phyloP scores from a whole-genome alignment of 2,113 vertebrate species.

The Gymnarchus niloticus region DNA sequence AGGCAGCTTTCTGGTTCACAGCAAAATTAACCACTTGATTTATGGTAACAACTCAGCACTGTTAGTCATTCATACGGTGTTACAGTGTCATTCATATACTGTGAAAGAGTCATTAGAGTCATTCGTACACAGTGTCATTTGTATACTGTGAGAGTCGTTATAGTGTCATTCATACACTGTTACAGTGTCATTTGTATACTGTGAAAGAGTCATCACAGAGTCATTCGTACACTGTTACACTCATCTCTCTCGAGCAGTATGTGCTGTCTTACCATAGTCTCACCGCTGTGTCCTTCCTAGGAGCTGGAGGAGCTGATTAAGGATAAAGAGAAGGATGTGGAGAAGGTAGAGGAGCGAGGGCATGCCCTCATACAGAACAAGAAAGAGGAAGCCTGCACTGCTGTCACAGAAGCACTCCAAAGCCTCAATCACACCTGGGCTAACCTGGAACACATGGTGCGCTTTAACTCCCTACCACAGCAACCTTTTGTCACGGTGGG shows the following conservation, averaged over 20 bases:
- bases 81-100: neutral
- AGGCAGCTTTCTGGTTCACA: neutral
- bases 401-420: slow-evolving; percentile 70
- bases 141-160: no score
- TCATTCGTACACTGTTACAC: neutral
- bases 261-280: neutral
- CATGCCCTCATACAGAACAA: slow-evolving; percentile 86
- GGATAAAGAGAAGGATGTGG: slow-evolving; percentile 84
- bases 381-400: slow-evolving; percentile 75
- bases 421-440: slow-evolving; percentile 84
- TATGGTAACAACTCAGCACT: neutral
- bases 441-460: slow-evolving; percentile 80
- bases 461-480: neutral
- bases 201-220: no score
- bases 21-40: neutral
- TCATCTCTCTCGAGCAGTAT: neutral
- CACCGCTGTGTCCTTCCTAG: slow-evolving; percentile 47
- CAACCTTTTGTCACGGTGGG: neutral
- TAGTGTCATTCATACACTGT: no score
- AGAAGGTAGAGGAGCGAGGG: slow-evolving; percentile 79
- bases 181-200: neutral
- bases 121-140: no score
- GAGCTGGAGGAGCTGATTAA: slow-evolving; percentile 85
- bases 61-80: no score
- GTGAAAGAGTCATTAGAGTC: neutral